These are phyloP conservation scores for Drosophila nasuta DNA, from an alignment of 1,140 invertebrate species.

Conservation along the genomic window DNA sequence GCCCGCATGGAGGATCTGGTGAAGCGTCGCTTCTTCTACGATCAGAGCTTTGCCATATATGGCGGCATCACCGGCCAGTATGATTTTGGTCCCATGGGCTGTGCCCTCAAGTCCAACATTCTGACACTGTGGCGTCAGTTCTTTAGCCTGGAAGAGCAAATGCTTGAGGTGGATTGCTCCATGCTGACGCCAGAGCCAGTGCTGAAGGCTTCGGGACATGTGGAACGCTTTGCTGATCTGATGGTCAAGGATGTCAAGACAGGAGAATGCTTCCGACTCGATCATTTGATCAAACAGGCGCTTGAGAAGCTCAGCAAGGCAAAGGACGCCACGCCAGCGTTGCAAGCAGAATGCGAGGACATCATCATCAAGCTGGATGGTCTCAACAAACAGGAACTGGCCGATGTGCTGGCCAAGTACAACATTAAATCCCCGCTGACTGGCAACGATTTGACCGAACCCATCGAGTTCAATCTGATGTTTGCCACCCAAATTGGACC, in stretches of 20 bases:
- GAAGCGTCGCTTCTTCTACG: slow-evolving; percentile 98
- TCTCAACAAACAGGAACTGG: slow-evolving; percentile 95
- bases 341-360: slow-evolving; percentile 91
- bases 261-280: slow-evolving; percentile 98
- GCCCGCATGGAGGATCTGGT: slow-evolving; percentile 98
- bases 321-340: slow-evolving; percentile 91
- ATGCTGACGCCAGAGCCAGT: slow-evolving; percentile 98
- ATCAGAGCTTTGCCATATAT: slow-evolving; percentile 99
- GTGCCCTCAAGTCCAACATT: slow-evolving; percentile 98
- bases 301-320: slow-evolving; percentile 95
- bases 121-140: slow-evolving; percentile 97
- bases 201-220: slow-evolving; percentile 98
- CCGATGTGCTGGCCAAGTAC: slow-evolving; percentile 92
- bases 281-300: slow-evolving; percentile 99
- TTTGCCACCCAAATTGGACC: slow-evolving; percentile 99
- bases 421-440: slow-evolving; percentile 97
- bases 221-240: slow-evolving; percentile 99
- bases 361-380: slow-evolving; percentile 94
- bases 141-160: slow-evolving; percentile 98
- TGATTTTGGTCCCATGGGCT: slow-evolving; percentile 99
- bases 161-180: slow-evolving; percentile 99
- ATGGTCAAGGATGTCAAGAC: slow-evolving; percentile 99
- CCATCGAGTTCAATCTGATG: slow-evolving; percentile 99
- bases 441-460: slow-evolving; percentile 96
- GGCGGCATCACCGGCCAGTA: slow-evolving; percentile 97